phyloP scores from a whole-genome alignment of 2,113 vertebrate species.

The Laticauda colubrina region DNA sequence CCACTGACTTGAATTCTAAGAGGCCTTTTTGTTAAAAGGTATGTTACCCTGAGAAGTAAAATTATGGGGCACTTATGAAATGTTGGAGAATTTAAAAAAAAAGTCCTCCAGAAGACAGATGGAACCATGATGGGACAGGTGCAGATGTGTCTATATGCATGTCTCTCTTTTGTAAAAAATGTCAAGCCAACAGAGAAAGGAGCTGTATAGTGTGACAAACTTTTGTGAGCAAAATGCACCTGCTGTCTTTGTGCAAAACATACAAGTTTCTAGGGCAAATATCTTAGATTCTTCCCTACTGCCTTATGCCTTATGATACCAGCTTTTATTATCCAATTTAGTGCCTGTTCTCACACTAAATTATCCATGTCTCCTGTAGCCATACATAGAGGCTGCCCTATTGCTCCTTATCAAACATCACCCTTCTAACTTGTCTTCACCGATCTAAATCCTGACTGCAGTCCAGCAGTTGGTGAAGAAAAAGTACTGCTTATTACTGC shows the following conservation, averaged over 20 bases:
- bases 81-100: neutral
- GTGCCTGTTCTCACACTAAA: neutral
- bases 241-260: neutral
- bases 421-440: neutral
- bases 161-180: neutral
- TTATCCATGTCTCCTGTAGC: neutral
- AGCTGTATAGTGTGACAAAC: neutral
- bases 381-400: neutral
- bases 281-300: neutral
- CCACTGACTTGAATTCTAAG: neutral
- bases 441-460: conserved; percentile 14
- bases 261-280: neutral
- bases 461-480: neutral
- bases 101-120: neutral
- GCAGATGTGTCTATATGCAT: neutral
- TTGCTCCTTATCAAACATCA: conserved; percentile 11
- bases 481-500: neutral
- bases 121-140: neutral
- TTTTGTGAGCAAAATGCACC: neutral
- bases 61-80: neutral
- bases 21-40: neutral
- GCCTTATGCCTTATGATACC: neutral
- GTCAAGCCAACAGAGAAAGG: neutral
- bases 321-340: neutral
- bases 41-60: neutral